phyloP scores from a whole-genome alignment of 2,113 vertebrate species.

The Thamnaconus septentrionalis region DNA sequence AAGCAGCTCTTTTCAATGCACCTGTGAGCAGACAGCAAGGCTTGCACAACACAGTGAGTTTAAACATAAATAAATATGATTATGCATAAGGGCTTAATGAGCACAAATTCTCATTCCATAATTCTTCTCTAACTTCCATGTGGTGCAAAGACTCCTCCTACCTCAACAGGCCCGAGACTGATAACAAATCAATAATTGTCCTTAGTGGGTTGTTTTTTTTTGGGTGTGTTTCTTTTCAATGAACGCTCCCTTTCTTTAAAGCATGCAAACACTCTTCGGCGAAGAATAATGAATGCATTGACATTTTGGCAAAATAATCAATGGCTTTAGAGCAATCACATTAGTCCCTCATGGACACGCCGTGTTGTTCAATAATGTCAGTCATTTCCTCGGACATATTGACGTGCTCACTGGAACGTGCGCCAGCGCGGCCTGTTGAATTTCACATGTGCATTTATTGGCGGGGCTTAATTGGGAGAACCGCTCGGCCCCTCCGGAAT shows the following conservation, averaged over 20 bases:
- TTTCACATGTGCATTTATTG: conserved; percentile 42
- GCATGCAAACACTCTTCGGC: conserved; percentile 38
- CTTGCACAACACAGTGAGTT: no score
- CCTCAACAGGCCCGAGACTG: conserved; percentile 48
- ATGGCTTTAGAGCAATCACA: conserved; percentile 62
- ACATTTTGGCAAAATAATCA: conserved; percentile 72
- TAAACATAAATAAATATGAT: no score
- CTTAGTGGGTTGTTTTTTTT: not conserved
- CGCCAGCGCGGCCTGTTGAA: conserved; percentile 51
- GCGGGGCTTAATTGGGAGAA: conserved; percentile 12
- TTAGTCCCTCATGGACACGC: conserved; percentile 58
- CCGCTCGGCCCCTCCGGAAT: no score
- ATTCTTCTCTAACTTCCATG: conserved; percentile 20
- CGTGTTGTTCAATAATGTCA: conserved; percentile 60
- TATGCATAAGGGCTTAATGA: no score
- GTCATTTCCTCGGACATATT: conserved; percentile 63
- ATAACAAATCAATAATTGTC: conserved; percentile 55
- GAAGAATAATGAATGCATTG: conserved; percentile 74
- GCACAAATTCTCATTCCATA: conserved; percentile 3
- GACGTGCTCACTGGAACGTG: conserved; percentile 39
- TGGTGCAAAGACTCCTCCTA: not conserved
- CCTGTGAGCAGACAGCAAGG: not conserved
- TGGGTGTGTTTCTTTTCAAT: conserved; percentile 35
- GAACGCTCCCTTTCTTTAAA: conserved; percentile 26
- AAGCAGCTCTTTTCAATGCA: no score